Base-by-base conservation (phyloP, 2,888 invertebrate species). In the Listrodromus nycthemerus region DNA sequence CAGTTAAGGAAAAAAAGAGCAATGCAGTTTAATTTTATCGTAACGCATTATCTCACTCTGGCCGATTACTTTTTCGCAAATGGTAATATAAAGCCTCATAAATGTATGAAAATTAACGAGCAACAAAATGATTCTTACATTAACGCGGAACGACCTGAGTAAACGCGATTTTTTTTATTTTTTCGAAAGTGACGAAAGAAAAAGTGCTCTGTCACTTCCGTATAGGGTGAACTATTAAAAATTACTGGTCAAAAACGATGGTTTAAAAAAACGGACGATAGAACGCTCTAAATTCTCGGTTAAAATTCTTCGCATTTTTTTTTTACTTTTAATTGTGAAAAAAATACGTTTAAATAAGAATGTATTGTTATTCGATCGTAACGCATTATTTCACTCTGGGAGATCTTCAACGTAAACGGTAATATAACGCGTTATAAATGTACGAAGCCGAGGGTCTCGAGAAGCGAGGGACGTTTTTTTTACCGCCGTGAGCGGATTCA, bases 401-500 rank as follows among this genome's bases (percentile, higher is more conserved):
- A 52, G 52, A 52, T 10, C 37, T 63, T 37, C 6, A 10, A 10
- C 8, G 52, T 19, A 21, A 52, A 52, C 52, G 10, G 37, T 19
- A 19, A 21, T 52, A 52, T 7, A 19, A 52, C 52, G 52, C 21
- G 21, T 52, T 21, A 21, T 19, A 52, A 21, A 52, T 3, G 52
- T 52, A 52, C 52, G 52, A 10, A 21, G 21, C 5, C 19, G 76
- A 16, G 27, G 77, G 33, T 33, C 33, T 24, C 52, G 66, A 50
- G 66, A 77, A 58, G 58, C 66, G 45, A 50, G 37, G 41, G 45
- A 41, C n/a, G 2, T 58, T 24, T 74, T 16, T 58, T 24, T 74
- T 16, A 69, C 52, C 69, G 69, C 69, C 69, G 48, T 55, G 69
- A 55, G 74, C 65, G 78, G 78, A 82, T 82, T 82, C 82, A 76